These are phyloP conservation scores for Daktulosphaira vitifoliae DNA, from an alignment of 1,140 invertebrate genomes.

Conservation along the genomic window DNA sequence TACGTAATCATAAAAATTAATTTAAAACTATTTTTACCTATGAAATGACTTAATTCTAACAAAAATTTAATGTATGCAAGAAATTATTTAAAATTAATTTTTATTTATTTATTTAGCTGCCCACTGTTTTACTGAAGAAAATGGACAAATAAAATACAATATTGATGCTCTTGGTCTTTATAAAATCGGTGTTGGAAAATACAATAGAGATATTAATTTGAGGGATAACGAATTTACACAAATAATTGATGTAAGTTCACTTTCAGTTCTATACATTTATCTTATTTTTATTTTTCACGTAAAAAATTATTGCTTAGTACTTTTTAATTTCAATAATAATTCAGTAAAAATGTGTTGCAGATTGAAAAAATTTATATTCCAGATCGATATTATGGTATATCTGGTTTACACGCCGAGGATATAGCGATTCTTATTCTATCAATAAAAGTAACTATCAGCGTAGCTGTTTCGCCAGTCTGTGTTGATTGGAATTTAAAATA, in stretches of 20 bases:
- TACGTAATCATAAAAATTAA: no score
- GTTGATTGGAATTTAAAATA: neutral
- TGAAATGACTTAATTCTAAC: no score
- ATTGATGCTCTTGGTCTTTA: neutral
- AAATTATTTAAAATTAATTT: neutral
- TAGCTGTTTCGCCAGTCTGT: neutral
- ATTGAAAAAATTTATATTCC: no score
- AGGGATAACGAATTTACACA: neutral
- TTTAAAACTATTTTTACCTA: no score
- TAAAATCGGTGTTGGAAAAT: slow-evolving; percentile 3
- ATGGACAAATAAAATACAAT: no score
- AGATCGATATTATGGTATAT: neutral
- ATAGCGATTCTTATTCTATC: slow-evolving; percentile 3
- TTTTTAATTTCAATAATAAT: no score
- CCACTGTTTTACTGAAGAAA: neutral
- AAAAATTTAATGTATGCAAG: neutral
- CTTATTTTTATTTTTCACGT: no score
- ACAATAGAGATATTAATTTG: neutral
- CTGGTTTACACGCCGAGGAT: neutral
- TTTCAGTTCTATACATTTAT: no score
- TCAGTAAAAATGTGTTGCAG: no score
- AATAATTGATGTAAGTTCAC: neutral
- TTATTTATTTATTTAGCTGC: slow-evolving; percentile 5
- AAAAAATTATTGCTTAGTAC: no score
- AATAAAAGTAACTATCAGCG: neutral